Base-by-base conservation (phyloP, 2,888 invertebrate species). In the Ophion ventricosus region DNA sequence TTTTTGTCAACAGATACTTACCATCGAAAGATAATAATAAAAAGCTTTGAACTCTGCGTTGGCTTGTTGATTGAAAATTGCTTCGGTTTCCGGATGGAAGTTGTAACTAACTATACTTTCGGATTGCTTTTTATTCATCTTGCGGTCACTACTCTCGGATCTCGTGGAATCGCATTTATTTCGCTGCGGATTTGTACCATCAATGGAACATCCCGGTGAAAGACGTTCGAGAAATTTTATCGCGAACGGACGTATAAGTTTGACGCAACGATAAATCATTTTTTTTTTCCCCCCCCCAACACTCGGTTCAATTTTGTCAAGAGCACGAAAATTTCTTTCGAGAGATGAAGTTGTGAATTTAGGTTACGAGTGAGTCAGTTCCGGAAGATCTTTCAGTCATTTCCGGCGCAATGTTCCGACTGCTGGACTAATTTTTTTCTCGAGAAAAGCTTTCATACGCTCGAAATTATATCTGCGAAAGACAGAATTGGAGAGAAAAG, bases 21-120 rank as follows among this genome's bases (percentile, higher is more conserved):
- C 94, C 95, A 96, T 95, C 11, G 95, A 94, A 85, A 96, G 91
- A 91, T 96, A 96, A 70, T 94, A 93, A 90, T 95, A 95, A 86
- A 94, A 94, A 23, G 96, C 95, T 85, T 94, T 94, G 17, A 96
- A 92, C 91, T 96, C 96, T 77, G 93, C 91, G 87, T 94, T 94
- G 86, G 95, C 94, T 91, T 96, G 95, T 64, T 94, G 91, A 90
- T 95, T 95, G 56, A 95, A 87, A 23, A 92, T 92, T 23, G 91
- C 91, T 91, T 95, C 95, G 11, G 93, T 92, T 87, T 95, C 94
- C 85, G 93, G 86, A 79, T 93, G 91, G 87, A 94, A 94, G 61
- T 90, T 87, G 75, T 88, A 91, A 25, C 85, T 88, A 0, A 82
- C 85, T 79, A 85, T 85, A 35, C 87, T 86, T 83, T 87, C 90